Percentiles rank a stretch among this genome's conserved stretches.
These are phyloP conservation scores for Spheniscus humboldti DNA, from an alignment of 2,797 vertebrate species.

Conservation along the genomic window DNA sequence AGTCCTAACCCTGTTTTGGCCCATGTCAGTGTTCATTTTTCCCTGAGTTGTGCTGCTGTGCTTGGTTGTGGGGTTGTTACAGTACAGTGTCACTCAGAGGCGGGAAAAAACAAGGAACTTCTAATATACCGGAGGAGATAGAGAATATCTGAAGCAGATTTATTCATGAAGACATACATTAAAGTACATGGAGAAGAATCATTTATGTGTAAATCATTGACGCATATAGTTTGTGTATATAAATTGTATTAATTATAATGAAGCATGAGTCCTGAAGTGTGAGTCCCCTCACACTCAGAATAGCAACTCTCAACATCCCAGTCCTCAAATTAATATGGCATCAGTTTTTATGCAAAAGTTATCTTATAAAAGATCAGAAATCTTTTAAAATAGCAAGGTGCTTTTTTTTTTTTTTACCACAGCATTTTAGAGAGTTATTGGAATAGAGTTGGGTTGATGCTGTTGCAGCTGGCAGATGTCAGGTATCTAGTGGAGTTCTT, in stretches of 20 bases:
- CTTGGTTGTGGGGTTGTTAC: neutral
- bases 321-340: neutral
- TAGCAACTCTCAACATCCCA: neutral
- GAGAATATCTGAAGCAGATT: neutral
- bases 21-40: neutral
- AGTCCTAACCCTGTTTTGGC: neutral
- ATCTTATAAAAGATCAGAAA: neutral
- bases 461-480: neutral
- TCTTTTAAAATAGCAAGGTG: neutral
- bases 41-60: neutral
- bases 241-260: neutral
- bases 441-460: neutral
- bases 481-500: neutral
- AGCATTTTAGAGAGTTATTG: neutral
- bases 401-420: neutral
- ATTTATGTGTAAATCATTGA: neutral
- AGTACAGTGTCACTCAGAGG: neutral
- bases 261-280: neutral
- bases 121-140: accelerated
- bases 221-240: neutral
- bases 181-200: neutral
- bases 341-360: neutral
- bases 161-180: neutral
- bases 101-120: neutral
- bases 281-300: neutral